phyloP scores from a whole-genome alignment of 2,113 vertebrate species.

The Brienomyrus brachyistius region DNA sequence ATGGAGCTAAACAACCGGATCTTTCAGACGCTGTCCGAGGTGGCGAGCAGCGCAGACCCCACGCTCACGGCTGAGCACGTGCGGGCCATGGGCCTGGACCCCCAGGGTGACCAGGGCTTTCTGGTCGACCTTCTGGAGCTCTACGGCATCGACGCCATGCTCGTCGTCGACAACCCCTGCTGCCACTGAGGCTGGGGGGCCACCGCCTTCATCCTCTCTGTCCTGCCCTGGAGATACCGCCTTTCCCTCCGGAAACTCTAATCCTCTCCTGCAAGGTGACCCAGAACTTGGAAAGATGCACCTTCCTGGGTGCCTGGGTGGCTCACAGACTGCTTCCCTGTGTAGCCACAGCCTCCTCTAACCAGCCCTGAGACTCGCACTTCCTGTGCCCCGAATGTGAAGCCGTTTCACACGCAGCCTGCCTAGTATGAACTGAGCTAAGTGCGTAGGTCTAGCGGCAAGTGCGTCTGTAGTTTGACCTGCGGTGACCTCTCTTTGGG shows the following conservation, averaged over 20 bases:
- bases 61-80: slow-evolving; percentile 86
- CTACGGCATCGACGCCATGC: slow-evolving; percentile 85
- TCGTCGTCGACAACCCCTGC: slow-evolving; percentile 94
- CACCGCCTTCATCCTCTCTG: background rate
- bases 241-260: background rate
- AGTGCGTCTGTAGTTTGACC: background rate
- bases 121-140: slow-evolving; percentile 91
- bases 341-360: background rate
- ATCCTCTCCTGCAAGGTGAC: background rate
- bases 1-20: slow-evolving; percentile 97
- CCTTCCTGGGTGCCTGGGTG: background rate
- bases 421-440: background rate
- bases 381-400: background rate
- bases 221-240: background rate
- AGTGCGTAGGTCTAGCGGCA: background rate
- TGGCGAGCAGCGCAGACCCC: slow-evolving; percentile 81
- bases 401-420: background rate
- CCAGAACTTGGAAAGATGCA: background rate
- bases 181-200: slow-evolving; percentile 66
- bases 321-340: background rate
- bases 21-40: slow-evolving; percentile 87
- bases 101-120: slow-evolving; percentile 85
- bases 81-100: slow-evolving; percentile 92
- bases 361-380: background rate
- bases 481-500: background rate